Conservation (phyloP, 2,888 invertebrate species). For the Spisula subtruncata region DNA sequence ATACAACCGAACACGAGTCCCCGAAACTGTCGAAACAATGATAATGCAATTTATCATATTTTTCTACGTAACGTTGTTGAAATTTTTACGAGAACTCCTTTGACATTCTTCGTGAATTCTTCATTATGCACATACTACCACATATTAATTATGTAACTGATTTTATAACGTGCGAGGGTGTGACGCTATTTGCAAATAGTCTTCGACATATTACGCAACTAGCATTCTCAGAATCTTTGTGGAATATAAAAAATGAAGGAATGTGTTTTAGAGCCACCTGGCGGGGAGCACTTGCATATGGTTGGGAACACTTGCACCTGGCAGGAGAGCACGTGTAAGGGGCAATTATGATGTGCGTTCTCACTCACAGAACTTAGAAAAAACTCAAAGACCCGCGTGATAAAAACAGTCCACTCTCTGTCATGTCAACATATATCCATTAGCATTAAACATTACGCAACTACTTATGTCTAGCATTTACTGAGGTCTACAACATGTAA, state of each 20-base stretch:
- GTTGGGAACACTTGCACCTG: background rate
- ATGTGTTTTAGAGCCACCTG: background rate
- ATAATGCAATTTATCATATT: background rate
- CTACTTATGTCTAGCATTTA: slow-evolving; percentile 28
- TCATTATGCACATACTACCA: background rate
- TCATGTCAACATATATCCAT: slow-evolving; percentile 3
- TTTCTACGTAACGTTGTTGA: background rate
- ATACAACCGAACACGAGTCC: too few relatives aligned
- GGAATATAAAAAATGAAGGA: background rate
- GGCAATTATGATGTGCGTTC: background rate
- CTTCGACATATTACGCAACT: background rate
- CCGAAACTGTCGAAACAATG: background rate
- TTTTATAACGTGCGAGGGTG: background rate
- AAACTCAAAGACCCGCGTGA: background rate
- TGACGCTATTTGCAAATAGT: background rate
- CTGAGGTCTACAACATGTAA: slow-evolving; percentile 16
- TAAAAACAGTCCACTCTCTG: background rate
- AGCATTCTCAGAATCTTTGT: background rate
- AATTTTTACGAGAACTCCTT: background rate
- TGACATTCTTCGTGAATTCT: background rate
- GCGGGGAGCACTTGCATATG: background rate
- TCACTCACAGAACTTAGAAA: slow-evolving; percentile 4
- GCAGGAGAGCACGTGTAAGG: background rate
- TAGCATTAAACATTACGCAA: slow-evolving; percentile 21
- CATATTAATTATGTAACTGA: background rate